These are phyloP conservation scores for Aethes cnicana DNA, from an alignment of 2,888 invertebrate species.

Conservation along the genomic window DNA sequence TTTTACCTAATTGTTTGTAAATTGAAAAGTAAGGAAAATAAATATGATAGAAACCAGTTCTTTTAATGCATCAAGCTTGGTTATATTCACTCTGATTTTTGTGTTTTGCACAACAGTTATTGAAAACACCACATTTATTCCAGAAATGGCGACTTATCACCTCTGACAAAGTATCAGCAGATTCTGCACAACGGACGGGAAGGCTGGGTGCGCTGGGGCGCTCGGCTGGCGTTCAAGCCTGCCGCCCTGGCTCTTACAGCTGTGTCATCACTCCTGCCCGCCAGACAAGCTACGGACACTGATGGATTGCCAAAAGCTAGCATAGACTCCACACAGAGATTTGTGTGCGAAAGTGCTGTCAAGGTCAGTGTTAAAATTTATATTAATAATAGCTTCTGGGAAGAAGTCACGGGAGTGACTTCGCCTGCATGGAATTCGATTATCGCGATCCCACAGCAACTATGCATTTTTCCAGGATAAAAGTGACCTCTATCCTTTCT, in stretches of 20 bases:
- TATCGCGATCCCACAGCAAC: no score
- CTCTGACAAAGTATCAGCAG: conserved; percentile 68
- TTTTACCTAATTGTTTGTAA: no score
- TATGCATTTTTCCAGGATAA: no score
- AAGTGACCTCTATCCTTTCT: no score
- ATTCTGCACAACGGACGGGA: conserved; percentile 69
- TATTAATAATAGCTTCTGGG: neutral
- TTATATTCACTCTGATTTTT: no score
- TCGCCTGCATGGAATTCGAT: no score
- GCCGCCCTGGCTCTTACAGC: conserved; percentile 68
- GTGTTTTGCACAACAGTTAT: neutral
- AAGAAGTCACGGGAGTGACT: no score
- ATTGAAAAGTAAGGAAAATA: no score
- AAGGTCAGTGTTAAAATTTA: conserved; percentile 46
- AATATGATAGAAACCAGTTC: no score
- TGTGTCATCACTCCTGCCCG: conserved; percentile 59
- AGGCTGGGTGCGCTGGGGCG: conserved; percentile 73
- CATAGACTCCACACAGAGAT: conserved; percentile 67
- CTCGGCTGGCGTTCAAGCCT: conserved; percentile 66
- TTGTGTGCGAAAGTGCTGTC: conserved; percentile 67
- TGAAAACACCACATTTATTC: conserved; percentile 30
- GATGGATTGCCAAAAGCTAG: conserved; percentile 70
- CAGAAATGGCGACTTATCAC: conserved; percentile 64
- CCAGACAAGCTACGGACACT: conserved; percentile 53
- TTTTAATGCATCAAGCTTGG: no score